These are phyloP conservation scores for Brachyhypopomus occidentalis DNA, from an alignment of 2,113 vertebrate species.

Conservation along the genomic window DNA sequence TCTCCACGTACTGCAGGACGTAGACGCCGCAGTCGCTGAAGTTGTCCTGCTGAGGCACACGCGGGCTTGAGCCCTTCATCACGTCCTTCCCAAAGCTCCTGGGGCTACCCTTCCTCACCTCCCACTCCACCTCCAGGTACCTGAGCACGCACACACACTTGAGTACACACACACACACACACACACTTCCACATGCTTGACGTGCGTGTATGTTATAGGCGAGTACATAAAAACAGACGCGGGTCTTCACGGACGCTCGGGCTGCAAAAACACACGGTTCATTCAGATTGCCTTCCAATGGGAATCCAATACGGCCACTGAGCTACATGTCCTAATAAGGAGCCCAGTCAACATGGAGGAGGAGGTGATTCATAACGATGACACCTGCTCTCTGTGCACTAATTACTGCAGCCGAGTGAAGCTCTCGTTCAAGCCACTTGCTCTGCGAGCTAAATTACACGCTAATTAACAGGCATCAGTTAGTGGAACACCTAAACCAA, in stretches of 20 bases:
- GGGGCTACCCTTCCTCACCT: conserved; percentile 86
- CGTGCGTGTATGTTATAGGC: no score
- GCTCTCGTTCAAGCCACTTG: not conserved
- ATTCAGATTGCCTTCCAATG: not conserved
- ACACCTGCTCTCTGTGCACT: not conserved
- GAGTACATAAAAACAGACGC: no score
- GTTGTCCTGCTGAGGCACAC: conserved; percentile 98
- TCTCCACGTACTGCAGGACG: conserved; percentile 95
- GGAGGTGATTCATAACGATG: not conserved
- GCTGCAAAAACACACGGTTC: not conserved
- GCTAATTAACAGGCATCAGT: not conserved
- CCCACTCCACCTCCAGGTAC: conserved; percentile 98
- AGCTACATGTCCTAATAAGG: not conserved
- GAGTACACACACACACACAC: no score
- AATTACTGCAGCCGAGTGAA: not conserved
- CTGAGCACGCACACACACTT: conserved; percentile 62
- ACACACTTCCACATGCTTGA: no score
- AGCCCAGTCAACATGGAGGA: not conserved
- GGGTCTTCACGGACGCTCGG: not conserved
- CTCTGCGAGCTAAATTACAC: not conserved
- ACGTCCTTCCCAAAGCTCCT: conserved; percentile 93
- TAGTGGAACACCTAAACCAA: not conserved
- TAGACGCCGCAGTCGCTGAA: conserved; percentile 98
- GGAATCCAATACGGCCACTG: not conserved
- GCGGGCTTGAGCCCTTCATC: conserved; percentile 95